Percentiles rank a stretch among this genome's conserved stretches.
Evolutionary conservation across 2,888 invertebrate genomes (phyloP).

Genomic region (Limnephilus marmoratus): DNA sequence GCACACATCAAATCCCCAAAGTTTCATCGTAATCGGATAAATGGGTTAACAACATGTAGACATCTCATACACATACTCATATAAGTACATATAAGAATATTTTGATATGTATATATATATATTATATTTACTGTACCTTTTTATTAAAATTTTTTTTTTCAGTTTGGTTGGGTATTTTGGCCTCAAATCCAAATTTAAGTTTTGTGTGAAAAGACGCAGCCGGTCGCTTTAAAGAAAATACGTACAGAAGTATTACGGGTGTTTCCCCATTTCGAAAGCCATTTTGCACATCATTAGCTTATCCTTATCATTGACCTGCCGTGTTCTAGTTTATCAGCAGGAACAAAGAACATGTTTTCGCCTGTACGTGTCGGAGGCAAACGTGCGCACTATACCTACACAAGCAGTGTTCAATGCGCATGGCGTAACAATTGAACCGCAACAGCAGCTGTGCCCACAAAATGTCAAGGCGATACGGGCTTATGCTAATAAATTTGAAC

Average conservation of each 20-base stretch:
- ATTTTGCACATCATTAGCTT: not conserved
- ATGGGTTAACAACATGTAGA: too few relatives aligned
- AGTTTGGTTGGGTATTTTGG: too few relatives aligned
- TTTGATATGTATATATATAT: too few relatives aligned
- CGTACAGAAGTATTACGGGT: not conserved
- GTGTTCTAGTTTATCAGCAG: not conserved
- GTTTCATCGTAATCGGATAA: too few relatives aligned
- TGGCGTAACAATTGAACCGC: slow-evolving; percentile 25
- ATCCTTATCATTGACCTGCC: not conserved
- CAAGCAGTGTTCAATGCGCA: not conserved
- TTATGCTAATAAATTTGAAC: slow-evolving; percentile 8
- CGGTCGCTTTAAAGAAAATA: too few relatives aligned
- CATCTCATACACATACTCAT: too few relatives aligned
- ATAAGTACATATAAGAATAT: too few relatives aligned
- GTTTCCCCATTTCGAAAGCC: not conserved
- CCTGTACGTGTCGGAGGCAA: not conserved
- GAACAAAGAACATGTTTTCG: slow-evolving; percentile 16
- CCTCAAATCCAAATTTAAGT: too few relatives aligned
- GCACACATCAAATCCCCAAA: too few relatives aligned
- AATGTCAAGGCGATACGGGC: slow-evolving; percentile 50
- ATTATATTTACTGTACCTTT: too few relatives aligned
- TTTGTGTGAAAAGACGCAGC: too few relatives aligned
- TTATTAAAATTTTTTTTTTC: too few relatives aligned
- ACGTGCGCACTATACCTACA: not conserved
- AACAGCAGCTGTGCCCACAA: slow-evolving; percentile 47